These are phyloP conservation scores for Antheraea pernyi DNA, from an alignment of 1,140 invertebrate species.

Conservation along the genomic window DNA sequence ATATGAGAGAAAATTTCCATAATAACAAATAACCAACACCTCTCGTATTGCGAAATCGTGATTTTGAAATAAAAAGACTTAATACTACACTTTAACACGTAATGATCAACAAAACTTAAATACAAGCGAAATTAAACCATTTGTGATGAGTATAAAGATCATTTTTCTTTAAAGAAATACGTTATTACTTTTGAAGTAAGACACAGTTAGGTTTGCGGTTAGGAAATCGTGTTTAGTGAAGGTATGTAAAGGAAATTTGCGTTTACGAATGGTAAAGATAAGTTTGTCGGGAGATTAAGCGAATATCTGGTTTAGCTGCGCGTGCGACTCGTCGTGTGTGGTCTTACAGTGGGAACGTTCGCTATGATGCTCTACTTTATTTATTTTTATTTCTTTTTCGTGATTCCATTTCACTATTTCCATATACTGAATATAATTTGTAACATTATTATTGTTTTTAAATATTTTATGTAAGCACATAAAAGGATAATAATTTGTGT, in stretches of 20 bases:
- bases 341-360: conserved; percentile 30
- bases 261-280: background rate
- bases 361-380: conserved; percentile 45
- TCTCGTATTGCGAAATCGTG: conserved; percentile 49
- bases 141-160: conserved; percentile 10
- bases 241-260: background rate
- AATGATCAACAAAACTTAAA: conserved; percentile 8
- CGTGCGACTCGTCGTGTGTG: conserved; percentile 56
- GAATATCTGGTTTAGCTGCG: conserved; percentile 44
- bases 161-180: conserved; percentile 5
- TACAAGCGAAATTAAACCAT: background rate
- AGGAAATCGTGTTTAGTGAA: background rate
- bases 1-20: no score
- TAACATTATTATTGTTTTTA: no score
- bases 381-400: background rate
- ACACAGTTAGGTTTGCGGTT: conserved; percentile 19
- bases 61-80: conserved; percentile 37
- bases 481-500: no score
- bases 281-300: conserved; percentile 38
- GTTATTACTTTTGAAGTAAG: background rate
- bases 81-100: conserved; percentile 35
- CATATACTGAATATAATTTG: no score
- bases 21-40: conserved; percentile 41
- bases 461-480: no score
- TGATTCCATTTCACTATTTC: background rate